Conservation (phyloP, 2,888 invertebrate species). For the Drosophila multiciliata region DNA sequence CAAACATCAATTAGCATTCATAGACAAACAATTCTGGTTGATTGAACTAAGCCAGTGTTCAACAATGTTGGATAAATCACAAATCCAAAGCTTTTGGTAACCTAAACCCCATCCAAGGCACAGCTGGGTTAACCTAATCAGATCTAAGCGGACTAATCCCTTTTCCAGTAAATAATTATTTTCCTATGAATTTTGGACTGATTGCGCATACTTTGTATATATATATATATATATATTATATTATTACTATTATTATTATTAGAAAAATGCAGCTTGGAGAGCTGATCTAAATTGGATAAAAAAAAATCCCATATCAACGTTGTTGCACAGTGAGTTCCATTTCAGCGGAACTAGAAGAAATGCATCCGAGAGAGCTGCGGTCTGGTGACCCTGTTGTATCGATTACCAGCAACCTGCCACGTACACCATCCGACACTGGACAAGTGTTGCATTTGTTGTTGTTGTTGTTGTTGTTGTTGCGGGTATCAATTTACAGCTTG, state of each 20-base stretch:
- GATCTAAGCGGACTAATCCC: too few relatives aligned
- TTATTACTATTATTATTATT: neutral
- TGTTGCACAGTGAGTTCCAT: slow-evolving; percentile 6
- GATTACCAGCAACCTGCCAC: slow-evolving; percentile 36
- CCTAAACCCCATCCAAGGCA: neutral
- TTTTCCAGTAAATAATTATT: too few relatives aligned
- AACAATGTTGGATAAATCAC: neutral
- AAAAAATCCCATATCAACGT: slow-evolving; percentile 1
- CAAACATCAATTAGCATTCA: slow-evolving; percentile 53
- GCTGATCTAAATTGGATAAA: neutral
- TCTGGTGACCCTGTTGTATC: slow-evolving; percentile 56
- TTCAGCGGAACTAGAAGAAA: slow-evolving; percentile 46
- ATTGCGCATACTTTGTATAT: too few relatives aligned
- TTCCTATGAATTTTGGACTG: too few relatives aligned
- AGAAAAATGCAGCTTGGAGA: neutral
- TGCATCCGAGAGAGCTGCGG: slow-evolving; percentile 47
- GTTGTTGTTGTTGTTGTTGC: neutral
- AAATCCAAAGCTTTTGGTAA: neutral
- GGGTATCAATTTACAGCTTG: slow-evolving; percentile 37
- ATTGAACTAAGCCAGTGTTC: neutral
- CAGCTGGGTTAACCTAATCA: neutral
- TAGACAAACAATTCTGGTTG: slow-evolving; percentile 14
- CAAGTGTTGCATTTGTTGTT: slow-evolving; percentile 12
- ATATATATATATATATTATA: neutral
- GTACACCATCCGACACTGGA: slow-evolving; percentile 43